Evolutionary conservation across 2,113 vertebrate genomes (phyloP).

Genomic region (Thunnus maccoyii): DNA sequence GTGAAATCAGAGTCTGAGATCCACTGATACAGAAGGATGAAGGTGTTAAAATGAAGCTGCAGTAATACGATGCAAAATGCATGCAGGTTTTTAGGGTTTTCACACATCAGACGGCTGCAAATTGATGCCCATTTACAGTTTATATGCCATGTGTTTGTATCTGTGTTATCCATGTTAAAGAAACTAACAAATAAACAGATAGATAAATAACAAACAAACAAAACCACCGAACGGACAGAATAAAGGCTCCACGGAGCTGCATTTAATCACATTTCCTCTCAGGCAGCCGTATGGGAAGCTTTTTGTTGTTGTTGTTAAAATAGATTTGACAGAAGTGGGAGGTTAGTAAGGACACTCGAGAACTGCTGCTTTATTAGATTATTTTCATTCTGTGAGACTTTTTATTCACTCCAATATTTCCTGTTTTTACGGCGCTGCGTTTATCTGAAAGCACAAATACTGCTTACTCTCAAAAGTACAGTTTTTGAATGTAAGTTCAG

Average conservation of each 20-base stretch:
- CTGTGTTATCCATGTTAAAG: no score
- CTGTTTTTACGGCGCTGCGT: no score
- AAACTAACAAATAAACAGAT: neutral
- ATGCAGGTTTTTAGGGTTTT: no score
- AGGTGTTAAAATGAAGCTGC: neutral
- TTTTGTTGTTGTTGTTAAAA: neutral
- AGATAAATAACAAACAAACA: neutral
- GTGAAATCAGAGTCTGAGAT: constrained; percentile 5
- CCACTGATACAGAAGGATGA: neutral
- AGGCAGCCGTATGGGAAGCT: neutral
- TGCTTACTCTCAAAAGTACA: neutral
- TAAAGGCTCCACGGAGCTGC: neutral
- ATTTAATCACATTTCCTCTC: neutral
- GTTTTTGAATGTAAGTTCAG: no score
- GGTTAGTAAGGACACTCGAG: neutral
- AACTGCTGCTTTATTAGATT: constrained; percentile 4
- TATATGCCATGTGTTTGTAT: no score
- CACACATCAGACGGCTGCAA: no score
- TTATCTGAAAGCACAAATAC: neutral
- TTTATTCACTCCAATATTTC: no score
- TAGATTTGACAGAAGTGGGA: neutral
- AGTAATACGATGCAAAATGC: neutral
- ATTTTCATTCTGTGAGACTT: neutral
- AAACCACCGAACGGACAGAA: no score
- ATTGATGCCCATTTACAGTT: no score